Evolutionary conservation across 2,888 invertebrate species (phyloP), one percentile per base, ranked within the genome.

Genomic region (Cephalotes varians): DNA sequence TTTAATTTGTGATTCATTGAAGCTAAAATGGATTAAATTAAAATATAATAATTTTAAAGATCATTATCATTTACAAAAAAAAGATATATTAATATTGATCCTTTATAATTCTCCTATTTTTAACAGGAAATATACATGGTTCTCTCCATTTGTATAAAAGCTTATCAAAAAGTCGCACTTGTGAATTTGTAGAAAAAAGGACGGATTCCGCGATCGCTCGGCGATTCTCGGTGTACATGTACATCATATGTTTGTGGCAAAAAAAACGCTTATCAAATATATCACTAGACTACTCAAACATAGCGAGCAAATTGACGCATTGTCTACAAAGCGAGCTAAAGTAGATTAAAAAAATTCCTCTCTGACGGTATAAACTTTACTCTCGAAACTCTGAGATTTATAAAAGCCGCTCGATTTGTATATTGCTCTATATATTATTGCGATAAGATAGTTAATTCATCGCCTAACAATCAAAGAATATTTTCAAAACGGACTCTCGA

Each of bases 81-180:
- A n/a, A 44, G 31, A 62, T 60, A 34, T 10, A 76, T 65, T 54
- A n/a, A 37, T 44, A 65, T 76, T 9, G 34, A 54, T 81, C 65
- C 6, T 10, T 62, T n/a, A 28, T 28, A 54, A 56, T 21, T 72
- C 21, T 44, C 5, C 9, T 34, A 44, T 34, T 56, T 44, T 56
- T 28, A n/a, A 79, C 34, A 71, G 15, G 28, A 44, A 58, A 56
- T 31, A 44, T 44, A 25, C n/a, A 10, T 25, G n/a, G 15, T 74
- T 76, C 37, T 74, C 69, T 51, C 58, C 49, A 31, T 12, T 80
- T 44, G 34, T 81, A 81, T 81, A 86, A 88, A 77, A 56, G 44
- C 74, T 83, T 76, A 69, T 65, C 56, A 72, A 88, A 88, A 87
- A 69, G 44, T 83, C 79, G n/a, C 40, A 44, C 31, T 73, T 56